These are phyloP conservation scores for Crossaster papposus DNA, from an alignment of 53 echinoderm and acorn worm species.

Conservation along the genomic window DNA sequence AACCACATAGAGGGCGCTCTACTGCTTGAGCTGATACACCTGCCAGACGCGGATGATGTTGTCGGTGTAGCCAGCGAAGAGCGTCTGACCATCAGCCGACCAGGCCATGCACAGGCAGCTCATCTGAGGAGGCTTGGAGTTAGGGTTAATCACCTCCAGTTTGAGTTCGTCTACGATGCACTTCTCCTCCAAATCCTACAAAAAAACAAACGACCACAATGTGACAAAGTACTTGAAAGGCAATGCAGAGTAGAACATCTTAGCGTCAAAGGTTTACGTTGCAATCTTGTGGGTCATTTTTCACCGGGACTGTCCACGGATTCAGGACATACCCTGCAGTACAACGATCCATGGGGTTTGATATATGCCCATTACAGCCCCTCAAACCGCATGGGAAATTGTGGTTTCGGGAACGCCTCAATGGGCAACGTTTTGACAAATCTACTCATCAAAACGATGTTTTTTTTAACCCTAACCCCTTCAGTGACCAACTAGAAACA, in stretches of 20 bases:
- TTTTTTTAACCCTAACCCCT: no score
- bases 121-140: constrained; percentile 67
- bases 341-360: constrained; percentile 31
- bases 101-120: constrained; percentile 91
- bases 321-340: constrained; percentile 39
- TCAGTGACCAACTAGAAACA: no score
- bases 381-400: constrained; percentile 60
- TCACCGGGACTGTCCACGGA: constrained; percentile 46
- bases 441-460: no score
- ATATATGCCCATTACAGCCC: constrained; percentile 76
- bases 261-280: neutral
- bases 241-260: neutral
- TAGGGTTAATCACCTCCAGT: constrained; percentile 75
- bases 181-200: constrained; percentile 95
- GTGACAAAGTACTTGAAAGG: no score
- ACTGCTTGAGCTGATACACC: constrained; percentile 69
- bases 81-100: constrained; percentile 95
- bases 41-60: constrained; percentile 96
- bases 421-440: no score
- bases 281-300: constrained; percentile 26
- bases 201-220: neutral
- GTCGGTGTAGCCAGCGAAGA: constrained; percentile 96
- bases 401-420: constrained; percentile 74
- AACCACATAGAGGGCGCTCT: neutral
- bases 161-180: constrained; percentile 88